These are phyloP conservation scores for Antechinus stuartii DNA, from an alignment of 2,113 vertebrate genomes.

Conservation along the genomic window DNA sequence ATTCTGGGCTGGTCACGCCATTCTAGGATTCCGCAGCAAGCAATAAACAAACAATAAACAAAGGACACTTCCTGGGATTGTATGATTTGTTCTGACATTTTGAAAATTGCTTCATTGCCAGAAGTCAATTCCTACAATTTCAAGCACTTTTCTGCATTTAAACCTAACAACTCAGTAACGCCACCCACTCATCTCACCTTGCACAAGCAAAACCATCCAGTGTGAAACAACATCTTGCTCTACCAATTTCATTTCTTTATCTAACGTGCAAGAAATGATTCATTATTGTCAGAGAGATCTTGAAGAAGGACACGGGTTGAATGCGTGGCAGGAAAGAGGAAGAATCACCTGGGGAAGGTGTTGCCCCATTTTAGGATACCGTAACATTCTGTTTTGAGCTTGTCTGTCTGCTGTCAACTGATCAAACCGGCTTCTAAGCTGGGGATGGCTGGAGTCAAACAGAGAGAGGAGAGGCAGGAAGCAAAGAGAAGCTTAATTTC, in stretches of 20 bases:
- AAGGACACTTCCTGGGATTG: conserved; percentile 38
- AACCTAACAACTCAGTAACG: conserved; percentile 51
- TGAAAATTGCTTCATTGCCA: conserved; percentile 63
- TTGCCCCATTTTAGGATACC: no score
- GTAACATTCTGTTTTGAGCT: no score
- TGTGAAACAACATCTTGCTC: conserved; percentile 17
- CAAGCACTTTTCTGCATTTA: conserved; percentile 43
- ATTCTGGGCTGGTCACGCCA: neutral
- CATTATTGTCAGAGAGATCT: neutral
- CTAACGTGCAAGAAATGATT: conserved; percentile 7
- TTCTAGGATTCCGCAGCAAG: conserved; percentile 39
- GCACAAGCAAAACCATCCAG: neutral
- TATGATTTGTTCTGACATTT: conserved; percentile 62
- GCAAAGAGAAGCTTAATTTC: no score
- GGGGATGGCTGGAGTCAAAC: no score
- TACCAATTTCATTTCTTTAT: conserved; percentile 35
- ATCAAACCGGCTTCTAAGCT: no score
- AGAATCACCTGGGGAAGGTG: no score
- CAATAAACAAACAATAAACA: conserved; percentile 47
- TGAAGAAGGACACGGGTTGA: neutral
- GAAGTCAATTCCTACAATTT: conserved; percentile 49
- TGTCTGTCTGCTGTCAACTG: no score
- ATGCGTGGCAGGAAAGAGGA: neutral
- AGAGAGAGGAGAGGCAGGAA: no score
- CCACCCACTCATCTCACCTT: neutral